phyloP scores from a whole-genome alignment of 2,888 invertebrate species.

The Coelogynopora nodosa region DNA sequence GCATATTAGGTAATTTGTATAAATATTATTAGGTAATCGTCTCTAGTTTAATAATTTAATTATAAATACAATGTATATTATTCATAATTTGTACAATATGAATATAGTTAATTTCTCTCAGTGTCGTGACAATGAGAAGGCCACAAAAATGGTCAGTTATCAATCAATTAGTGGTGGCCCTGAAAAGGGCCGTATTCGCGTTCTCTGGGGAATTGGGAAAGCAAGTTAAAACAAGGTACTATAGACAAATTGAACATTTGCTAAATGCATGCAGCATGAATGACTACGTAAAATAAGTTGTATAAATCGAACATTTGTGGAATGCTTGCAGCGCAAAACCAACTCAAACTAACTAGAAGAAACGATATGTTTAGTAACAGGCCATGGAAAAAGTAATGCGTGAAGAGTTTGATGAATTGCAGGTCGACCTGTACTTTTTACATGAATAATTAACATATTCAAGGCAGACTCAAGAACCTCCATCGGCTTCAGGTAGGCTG shows the following conservation, averaged over 20 bases:
- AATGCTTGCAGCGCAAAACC: background rate
- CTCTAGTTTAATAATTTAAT: no score
- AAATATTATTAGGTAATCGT: no score
- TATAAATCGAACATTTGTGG: background rate
- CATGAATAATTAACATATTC: no score
- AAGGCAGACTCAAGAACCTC: background rate
- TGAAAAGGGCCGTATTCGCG: background rate
- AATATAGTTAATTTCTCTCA: background rate
- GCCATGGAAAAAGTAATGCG: background rate
- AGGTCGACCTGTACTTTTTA: no score
- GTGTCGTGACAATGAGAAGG: background rate
- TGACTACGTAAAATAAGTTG: background rate
- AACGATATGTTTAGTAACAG: background rate
- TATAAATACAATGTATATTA: no score
- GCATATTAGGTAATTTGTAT: no score
- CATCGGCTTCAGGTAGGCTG: background rate
- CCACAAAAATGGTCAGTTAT: background rate
- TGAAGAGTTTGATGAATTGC: no score
- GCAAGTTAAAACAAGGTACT: no score
- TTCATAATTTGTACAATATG: no score
- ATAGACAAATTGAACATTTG: no score
- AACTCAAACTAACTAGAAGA: no score
- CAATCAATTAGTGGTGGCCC: background rate
- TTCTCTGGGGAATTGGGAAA: background rate
- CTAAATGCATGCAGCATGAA: no score